Base-by-base conservation (phyloP, 2,888 invertebrate species). In the Acanthosepion esculentum region DNA sequence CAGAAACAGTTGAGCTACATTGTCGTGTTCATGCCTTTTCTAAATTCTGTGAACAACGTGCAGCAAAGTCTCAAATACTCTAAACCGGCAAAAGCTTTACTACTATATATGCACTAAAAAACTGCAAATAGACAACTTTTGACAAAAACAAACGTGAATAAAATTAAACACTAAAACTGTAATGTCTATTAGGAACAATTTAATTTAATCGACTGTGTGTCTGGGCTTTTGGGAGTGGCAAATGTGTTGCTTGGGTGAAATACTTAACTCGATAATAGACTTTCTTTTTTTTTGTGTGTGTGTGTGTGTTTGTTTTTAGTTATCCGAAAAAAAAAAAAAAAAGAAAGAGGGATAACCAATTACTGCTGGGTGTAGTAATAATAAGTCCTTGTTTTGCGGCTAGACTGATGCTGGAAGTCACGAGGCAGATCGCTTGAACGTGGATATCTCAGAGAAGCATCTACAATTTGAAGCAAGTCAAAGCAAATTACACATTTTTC, bases 311-410 rank as follows among this genome's bases (percentile, higher is more conserved):
- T 64, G 7, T 78, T 78, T 78, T 78, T 78, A 12, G 78, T n/a
- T n/a, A 78, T 78, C 78, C 78, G n/a, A 78, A 78, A 1, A 78
- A n/a, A n/a, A 78, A n/a, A 78, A 15, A n/a, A 78, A 15, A n/a
- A 78, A 78, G n/a, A n/a, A n/a, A n/a, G 4, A 29, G 78, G n/a
- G 78, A 78, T 78, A 10, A 78, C 78, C 78, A 78, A 78, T 78
- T 78, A 78, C 78, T 78, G 78, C 78, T 78, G 78, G 78, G 78
- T 78, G 78, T 78, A 78, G 78, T 78, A 78, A 78, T n/a, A 78
- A 78, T 78, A 78, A 78, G 15, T n/a, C 78, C 78, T 78, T n/a
- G n/a, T 78, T 78, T 78, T 78, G 78, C 78, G 29, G 78, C n/a
- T 78, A 78, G 78, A 78, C 78, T 78, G 78, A 78, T 78, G 78